Base-by-base conservation (phyloP, 2,888 invertebrate genomes). In the Acronicta leporina region DNA sequence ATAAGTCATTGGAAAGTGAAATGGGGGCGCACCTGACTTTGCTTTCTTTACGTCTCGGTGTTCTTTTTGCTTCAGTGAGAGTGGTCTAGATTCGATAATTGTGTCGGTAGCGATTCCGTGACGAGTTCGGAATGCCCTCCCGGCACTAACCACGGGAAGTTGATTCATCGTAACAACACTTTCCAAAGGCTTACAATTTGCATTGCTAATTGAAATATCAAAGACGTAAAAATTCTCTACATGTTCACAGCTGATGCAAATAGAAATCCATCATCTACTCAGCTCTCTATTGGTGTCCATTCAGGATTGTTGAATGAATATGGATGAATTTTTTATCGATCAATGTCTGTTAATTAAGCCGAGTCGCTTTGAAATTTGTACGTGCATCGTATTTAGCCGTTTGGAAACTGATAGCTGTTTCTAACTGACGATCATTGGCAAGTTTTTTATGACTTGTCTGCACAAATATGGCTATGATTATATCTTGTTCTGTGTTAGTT, bases 61-160 rank as follows among this genome's bases (percentile, higher is more conserved):
- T 90, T 91, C 92, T 92, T 92, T 93, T 93, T 92, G 90, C 90
- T 87, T 87, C 87, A 94, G 94, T 91, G 94, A 94, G 94, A 94
- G 94, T 94, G 94, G 90, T 93, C 94, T 92, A 92, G 91, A 91
- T 93, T 84, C 86, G 89, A 89, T 92, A 91, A 92, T 92, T 92
- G 91, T 90, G 90, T 85, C 90, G 92, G 92, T 90, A 90, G 91
- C 87, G 83, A 84, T 78, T 87, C 89, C 87, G 89, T 90, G 91
- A 90, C 90, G 88, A 81, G 85, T 81, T 80, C 77, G 82, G 69
- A 77, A 75, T 85, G 85, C 85, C 84, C 83, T 82, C 84, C 84
- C 76, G 85, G 72, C 72, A 66, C 65, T 77, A 66, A 69, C 80
- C 75, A 80, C 73, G 73, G 79, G 78, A 81, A 74, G 79, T 77